Evolutionary conservation across 2,888 invertebrate genomes (phyloP).

Genomic region (Drosophila seclusa): DNA sequence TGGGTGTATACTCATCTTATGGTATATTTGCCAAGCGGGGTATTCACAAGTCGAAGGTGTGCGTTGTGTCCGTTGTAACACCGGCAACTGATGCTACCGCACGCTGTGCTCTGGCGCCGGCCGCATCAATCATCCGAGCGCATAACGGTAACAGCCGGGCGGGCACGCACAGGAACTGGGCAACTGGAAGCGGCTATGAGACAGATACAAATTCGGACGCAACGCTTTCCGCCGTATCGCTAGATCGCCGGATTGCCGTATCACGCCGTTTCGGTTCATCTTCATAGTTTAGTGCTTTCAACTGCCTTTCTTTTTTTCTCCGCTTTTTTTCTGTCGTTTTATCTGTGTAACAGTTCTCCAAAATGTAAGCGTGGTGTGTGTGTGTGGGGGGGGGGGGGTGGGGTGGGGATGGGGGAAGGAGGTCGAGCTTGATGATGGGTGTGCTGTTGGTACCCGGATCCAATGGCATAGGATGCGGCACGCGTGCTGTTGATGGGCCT

Average conservation of each 20-base stretch:
- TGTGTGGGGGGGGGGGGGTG: not conserved
- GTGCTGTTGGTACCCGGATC: conserved; percentile 22
- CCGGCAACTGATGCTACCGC: conserved; percentile 48
- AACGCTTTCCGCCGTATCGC: conserved; percentile 7
- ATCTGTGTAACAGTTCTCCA: conserved; percentile 66
- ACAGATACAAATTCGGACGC: conserved; percentile 46
- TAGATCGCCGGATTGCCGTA: conserved; percentile 4
- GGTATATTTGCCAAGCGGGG: conserved; percentile 6
- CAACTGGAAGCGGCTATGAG: conserved; percentile 36
- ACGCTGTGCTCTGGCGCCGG: conserved; percentile 45
- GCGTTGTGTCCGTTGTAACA: conserved; percentile 15
- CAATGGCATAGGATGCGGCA: conserved; percentile 65
- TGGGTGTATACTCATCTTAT: not conserved
- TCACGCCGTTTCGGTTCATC: conserved; percentile 38
- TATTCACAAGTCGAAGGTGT: conserved; percentile 19
- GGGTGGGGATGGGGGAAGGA: not conserved
- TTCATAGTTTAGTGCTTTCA: conserved; percentile 63
- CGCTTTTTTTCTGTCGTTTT: conserved; percentile 32
- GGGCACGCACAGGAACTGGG: conserved; percentile 48
- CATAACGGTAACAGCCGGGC: conserved; percentile 55
- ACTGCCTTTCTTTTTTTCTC: not conserved
- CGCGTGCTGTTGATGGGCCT: conserved; percentile 77
- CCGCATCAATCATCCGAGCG: conserved; percentile 57
- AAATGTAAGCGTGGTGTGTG: conserved; percentile 50
- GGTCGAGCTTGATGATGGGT: not conserved